Evolutionary conservation across 2,888 invertebrate species (phyloP).

Genomic region (Pseudanteris insignis): DNA sequence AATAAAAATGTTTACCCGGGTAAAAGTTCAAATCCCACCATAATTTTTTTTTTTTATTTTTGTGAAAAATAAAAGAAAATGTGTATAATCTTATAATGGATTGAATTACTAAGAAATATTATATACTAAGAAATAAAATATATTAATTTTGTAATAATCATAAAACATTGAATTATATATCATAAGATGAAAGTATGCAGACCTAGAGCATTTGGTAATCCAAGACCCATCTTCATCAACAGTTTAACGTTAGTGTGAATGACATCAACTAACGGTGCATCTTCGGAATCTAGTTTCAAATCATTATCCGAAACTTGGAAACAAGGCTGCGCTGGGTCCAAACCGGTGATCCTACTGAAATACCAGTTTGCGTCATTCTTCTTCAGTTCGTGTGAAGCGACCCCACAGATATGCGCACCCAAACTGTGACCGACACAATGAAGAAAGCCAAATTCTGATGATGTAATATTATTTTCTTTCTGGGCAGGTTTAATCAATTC

Average conservation of each 20-base stretch:
- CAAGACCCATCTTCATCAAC: conserved; percentile 70
- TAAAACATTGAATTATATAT: too few relatives aligned
- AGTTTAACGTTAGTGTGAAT: conserved; percentile 73
- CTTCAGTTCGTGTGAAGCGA: conserved; percentile 52
- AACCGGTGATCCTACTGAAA: conserved; percentile 65
- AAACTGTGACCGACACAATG: conserved; percentile 73
- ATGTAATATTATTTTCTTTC: not conserved
- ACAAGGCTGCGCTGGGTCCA: conserved; percentile 75
- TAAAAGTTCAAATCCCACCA: too few relatives aligned
- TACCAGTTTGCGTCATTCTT: conserved; percentile 60
- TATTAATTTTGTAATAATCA: too few relatives aligned
- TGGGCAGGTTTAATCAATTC: not conserved
- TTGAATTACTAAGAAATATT: too few relatives aligned
- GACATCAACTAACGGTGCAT: conserved; percentile 73
- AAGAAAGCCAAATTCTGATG: conserved; percentile 47
- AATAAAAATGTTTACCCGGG: too few relatives aligned
- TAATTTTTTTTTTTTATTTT: too few relatives aligned
- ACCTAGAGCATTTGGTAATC: conserved; percentile 48
- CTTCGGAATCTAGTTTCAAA: conserved; percentile 60
- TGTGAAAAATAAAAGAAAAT: too few relatives aligned
- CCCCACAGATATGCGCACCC: conserved; percentile 72
- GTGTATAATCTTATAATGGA: too few relatives aligned
- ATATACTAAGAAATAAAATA: too few relatives aligned
- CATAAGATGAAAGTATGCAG: too few relatives aligned
- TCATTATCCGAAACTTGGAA: conserved; percentile 66